Evolutionary conservation across 2,888 invertebrate genomes (phyloP).

Genomic region (Augochlorella aurata): DNA sequence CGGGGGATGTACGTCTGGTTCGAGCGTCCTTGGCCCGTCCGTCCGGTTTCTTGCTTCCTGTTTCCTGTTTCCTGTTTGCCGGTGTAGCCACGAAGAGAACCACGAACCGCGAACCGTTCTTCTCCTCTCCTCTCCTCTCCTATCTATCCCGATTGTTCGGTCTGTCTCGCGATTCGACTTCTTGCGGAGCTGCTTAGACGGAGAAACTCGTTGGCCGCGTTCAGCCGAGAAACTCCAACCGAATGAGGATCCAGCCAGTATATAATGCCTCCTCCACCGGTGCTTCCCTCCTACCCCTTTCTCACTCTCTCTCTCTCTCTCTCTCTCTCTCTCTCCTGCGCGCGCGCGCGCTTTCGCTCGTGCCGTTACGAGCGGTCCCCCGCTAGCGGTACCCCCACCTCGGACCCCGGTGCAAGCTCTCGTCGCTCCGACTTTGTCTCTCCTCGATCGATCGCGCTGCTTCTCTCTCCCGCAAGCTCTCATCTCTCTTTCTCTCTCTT

Average conservation of each 20-base stretch:
- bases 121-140: too few species aligned
- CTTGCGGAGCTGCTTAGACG: background rate
- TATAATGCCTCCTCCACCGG: slow-evolving; percentile 74
- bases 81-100: background rate
- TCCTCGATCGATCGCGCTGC: background rate
- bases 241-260: slow-evolving; percentile 76
- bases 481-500: slow-evolving; percentile 14
- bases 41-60: background rate
- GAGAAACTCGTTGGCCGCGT: slow-evolving; percentile 65
- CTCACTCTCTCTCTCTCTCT: slow-evolving; percentile 40
- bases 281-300: slow-evolving; percentile 56
- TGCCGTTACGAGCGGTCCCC: slow-evolving; percentile 16
- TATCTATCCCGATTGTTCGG: too few species aligned
- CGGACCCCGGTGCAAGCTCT: slow-evolving; percentile 34
- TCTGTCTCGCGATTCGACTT: slow-evolving; percentile 8
- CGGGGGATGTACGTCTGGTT: background rate
- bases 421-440: background rate
- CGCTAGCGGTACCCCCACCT: slow-evolving; percentile 5
- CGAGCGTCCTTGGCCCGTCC: too few species aligned
- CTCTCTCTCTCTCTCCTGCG: slow-evolving; percentile 40
- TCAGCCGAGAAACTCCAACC: slow-evolving; percentile 76
- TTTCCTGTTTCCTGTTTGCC: background rate
- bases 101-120: background rate
- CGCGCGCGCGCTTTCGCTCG: background rate
- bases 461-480: background rate